Evolutionary conservation across 2,113 vertebrate genomes (phyloP).

Genomic region (Ciconia stormi): DNA sequence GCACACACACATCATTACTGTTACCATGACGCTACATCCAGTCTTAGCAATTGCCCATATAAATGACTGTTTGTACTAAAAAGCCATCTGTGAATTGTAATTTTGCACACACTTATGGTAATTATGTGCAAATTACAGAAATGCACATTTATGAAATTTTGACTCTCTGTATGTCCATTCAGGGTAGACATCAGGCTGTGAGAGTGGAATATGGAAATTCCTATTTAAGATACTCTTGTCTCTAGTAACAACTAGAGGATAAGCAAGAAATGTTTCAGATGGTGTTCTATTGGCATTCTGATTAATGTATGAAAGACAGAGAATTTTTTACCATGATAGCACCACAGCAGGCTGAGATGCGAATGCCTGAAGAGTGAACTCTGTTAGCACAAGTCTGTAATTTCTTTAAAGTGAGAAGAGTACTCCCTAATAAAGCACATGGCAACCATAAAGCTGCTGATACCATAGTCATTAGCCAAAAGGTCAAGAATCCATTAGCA

Average conservation of each 20-base stretch:
- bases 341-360: neutral
- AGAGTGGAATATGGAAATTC: neutral
- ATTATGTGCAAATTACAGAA: neutral
- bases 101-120: neutral
- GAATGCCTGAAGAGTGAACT: neutral
- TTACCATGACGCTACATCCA: neutral
- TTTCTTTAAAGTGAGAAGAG: neutral
- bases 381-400: neutral
- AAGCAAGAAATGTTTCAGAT: neutral
- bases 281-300: neutral
- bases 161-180: neutral
- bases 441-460: neutral
- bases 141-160: neutral
- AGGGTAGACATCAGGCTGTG: neutral
- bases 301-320: neutral
- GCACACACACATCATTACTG: neutral
- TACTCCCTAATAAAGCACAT: neutral
- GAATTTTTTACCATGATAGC: neutral
- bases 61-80: neutral
- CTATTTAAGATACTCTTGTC: neutral
- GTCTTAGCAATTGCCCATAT: neutral
- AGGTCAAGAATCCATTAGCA: neutral
- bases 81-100: neutral
- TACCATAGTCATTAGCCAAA: neutral
- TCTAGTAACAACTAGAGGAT: neutral